Base-by-base conservation (phyloP, 2,797 vertebrate genomes). In the Ceyx erithaca region DNA sequence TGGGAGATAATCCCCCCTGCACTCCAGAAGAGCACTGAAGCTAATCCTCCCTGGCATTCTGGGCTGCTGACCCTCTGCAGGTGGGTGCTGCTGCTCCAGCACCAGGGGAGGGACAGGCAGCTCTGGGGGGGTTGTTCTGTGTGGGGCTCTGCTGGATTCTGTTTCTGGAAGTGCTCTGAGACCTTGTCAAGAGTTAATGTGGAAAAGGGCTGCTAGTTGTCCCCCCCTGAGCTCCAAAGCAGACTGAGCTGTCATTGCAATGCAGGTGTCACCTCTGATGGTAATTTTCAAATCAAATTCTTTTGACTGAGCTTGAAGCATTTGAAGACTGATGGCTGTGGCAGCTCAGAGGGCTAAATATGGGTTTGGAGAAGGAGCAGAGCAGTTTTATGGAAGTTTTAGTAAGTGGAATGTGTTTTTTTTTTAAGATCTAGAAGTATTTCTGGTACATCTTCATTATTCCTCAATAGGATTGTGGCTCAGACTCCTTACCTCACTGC, bases 21-120 rank as follows among this genome's bases (percentile, higher is more conserved):
- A 28, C 91, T 76, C 71, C 85, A 85, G 66, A n/a, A 90, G 92
- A 90, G 63, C 85, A 77, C 63, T 92, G 85, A 78, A 93, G 84
- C 86, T 96, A 95, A 96, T 93, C 58, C 54, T n/a, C 14, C 8
- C 58, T 89, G 94, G 93, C 93, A 93, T 78, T 35, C 9, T 35
- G 35, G 10, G 35, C 35, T 35, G 35, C 35, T 35, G 35, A 10
- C 10, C 35, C 35, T 35, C 35, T 86, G 89, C 93, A 97, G 95
- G 95, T 97, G 95, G 87, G 83, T 52, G 66, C 93, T 80, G 86
- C 84, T 80, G 87, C 78, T 95, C 96, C 94, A 96, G 71, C 69
- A 45, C 81, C 78, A 70, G 87, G 80, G 86, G 55, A 52, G 87
- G 68, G 52, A 66, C 26, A 40, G 12, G 89, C 81, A 89, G 93